Percentiles rank a stretch among this genome's conserved stretches.
Evolutionary conservation across 2,888 invertebrate species (phyloP).

Genomic region (Cheilosia grossa): DNA sequence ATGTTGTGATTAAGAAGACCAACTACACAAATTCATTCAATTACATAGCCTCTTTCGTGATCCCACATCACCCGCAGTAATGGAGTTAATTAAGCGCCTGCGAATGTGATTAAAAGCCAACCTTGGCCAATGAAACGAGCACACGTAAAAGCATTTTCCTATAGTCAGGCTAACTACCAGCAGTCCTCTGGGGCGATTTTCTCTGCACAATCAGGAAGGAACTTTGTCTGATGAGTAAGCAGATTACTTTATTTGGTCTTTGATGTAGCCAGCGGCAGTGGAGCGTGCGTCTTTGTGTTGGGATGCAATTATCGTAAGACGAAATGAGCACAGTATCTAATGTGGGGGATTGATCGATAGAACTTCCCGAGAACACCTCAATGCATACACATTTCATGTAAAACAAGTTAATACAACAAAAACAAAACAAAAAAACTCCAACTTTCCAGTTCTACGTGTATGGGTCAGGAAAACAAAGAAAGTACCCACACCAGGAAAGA

Average conservation of each 20-base stretch:
- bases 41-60: constrained; percentile 24
- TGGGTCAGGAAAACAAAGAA: constrained; percentile 63
- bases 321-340: constrained; percentile 27
- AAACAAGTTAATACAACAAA: constrained; percentile 9
- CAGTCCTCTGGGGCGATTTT: constrained; percentile 47
- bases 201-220: constrained; percentile 51
- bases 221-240: constrained; percentile 33
- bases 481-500: constrained; percentile 31
- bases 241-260: constrained; percentile 52
- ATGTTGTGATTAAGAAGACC: background rate
- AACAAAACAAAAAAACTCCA: background rate
- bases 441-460: constrained; percentile 61
- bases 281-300: constrained; percentile 1
- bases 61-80: constrained; percentile 45
- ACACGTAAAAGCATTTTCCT: constrained; percentile 15
- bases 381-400: background rate
- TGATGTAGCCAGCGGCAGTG: constrained; percentile 14
- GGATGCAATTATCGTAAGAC: constrained; percentile 49
- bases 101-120: constrained; percentile 63
- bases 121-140: constrained; percentile 69
- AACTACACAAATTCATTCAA: constrained; percentile 13
- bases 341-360: constrained; percentile 28
- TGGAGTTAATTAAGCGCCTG: constrained; percentile 65
- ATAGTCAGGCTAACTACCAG: background rate
- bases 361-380: constrained; percentile 42